Conservation (phyloP, 2,113 vertebrate species). For the Chinchilla lanigera region DNA sequence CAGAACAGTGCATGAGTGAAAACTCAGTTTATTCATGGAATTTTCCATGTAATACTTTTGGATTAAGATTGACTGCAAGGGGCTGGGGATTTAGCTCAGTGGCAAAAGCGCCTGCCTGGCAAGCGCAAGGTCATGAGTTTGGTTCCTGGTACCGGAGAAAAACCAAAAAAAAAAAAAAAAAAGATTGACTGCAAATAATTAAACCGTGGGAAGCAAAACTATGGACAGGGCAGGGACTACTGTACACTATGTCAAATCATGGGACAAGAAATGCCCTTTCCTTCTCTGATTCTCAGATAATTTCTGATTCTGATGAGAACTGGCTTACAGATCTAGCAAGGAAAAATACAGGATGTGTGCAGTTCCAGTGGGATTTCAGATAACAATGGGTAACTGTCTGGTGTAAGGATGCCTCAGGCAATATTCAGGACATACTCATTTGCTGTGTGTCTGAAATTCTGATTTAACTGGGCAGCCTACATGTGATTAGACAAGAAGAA, state of each 20-base stretch:
- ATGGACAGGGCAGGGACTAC: background rate
- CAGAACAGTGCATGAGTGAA: background rate
- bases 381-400: background rate
- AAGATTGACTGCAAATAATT: background rate
- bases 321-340: background rate
- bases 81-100: too few species aligned
- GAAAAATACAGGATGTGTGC: background rate
- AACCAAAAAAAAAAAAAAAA: too few species aligned
- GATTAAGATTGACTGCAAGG: background rate
- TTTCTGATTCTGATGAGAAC: background rate
- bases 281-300: background rate
- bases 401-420: background rate
- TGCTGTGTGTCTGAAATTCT: background rate
- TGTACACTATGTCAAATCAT: background rate
- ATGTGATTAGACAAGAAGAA: background rate
- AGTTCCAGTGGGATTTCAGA: background rate
- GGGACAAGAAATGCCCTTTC: background rate
- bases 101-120: too few species aligned
- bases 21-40: background rate
- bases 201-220: background rate
- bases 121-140: too few species aligned
- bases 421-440: background rate
- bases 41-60: background rate
- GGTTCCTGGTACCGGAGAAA: too few species aligned
- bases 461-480: background rate